Percentiles rank a stretch among this genome's conserved stretches.
phyloP scores from a whole-genome alignment of 2,888 invertebrate species.

The Agriopis aurantiaria region DNA sequence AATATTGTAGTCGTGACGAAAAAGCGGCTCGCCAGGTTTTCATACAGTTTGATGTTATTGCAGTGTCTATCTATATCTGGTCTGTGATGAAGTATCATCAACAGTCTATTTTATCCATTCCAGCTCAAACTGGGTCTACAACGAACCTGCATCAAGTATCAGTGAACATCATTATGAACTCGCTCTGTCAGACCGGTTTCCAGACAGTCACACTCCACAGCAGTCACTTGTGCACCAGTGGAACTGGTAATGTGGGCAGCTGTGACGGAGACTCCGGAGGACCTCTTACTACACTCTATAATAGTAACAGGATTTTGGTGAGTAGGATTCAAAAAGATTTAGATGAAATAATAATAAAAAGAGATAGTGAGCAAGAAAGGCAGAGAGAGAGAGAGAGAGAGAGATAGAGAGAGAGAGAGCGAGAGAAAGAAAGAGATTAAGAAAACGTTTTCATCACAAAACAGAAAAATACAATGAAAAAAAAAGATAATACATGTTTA shows the following conservation, averaged over 20 bases:
- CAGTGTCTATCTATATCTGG: no score
- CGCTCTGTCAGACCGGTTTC: constrained; percentile 52
- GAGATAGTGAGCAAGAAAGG: no score
- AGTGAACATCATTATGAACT: constrained; percentile 59
- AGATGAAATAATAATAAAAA: background rate
- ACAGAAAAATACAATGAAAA: no score
- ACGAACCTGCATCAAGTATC: constrained; percentile 59
- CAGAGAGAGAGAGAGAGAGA: no score
- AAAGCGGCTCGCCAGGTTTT: no score
- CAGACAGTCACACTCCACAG: constrained; percentile 45
- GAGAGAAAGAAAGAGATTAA: no score
- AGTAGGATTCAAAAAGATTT: background rate
- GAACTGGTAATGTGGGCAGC: constrained; percentile 53
- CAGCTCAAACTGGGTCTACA: constrained; percentile 60
- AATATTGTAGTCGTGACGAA: no score
- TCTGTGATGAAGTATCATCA: background rate
- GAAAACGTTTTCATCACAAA: no score
- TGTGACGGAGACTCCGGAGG: constrained; percentile 64
- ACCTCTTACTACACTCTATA: constrained; percentile 47
- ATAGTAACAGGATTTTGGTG: constrained; percentile 42
- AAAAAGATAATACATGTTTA: no score
- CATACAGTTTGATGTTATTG: no score
- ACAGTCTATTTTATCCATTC: constrained; percentile 14
- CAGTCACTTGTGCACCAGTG: constrained; percentile 60
- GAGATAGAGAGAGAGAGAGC: no score